Conservation (phyloP, 2,113 vertebrate species). For the Alexandromys fortis region DNA sequence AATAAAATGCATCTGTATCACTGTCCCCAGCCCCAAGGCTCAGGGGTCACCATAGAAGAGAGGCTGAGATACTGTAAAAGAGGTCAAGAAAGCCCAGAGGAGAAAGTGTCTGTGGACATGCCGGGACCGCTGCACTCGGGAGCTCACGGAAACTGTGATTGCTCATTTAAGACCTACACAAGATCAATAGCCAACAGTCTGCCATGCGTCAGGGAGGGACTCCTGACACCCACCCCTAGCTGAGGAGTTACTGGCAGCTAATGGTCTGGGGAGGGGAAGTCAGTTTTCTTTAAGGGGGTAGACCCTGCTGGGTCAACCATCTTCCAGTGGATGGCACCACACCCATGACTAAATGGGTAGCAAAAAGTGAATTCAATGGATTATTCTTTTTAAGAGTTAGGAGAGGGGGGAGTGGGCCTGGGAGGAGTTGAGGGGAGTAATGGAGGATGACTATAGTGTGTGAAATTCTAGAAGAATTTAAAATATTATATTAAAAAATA, state of each 20-base stretch:
- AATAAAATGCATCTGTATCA: background rate
- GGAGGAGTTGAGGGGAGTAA: background rate
- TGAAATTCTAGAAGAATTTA: background rate
- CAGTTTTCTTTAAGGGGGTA: background rate
- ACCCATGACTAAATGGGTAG: background rate
- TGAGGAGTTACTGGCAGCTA: background rate
- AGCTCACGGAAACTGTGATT: background rate
- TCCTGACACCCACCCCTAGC: background rate
- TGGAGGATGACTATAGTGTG: background rate
- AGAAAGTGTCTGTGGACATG: background rate
- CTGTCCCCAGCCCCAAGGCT: background rate
- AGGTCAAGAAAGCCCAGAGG: background rate
- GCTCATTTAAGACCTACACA: no score
- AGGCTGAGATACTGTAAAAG: background rate
- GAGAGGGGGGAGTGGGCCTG: background rate
- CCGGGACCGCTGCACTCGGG: background rate
- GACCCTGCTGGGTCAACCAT: background rate
- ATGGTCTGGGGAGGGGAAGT: background rate
- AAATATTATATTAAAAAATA: background rate
- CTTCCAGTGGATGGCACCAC: background rate
- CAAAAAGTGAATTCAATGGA: background rate
- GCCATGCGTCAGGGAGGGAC: background rate
- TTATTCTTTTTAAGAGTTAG: background rate
- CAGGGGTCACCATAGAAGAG: background rate
- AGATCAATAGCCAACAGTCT: background rate